Conservation (phyloP, 2,113 vertebrate genomes). For the Microcebus ravelobensis region DNA sequence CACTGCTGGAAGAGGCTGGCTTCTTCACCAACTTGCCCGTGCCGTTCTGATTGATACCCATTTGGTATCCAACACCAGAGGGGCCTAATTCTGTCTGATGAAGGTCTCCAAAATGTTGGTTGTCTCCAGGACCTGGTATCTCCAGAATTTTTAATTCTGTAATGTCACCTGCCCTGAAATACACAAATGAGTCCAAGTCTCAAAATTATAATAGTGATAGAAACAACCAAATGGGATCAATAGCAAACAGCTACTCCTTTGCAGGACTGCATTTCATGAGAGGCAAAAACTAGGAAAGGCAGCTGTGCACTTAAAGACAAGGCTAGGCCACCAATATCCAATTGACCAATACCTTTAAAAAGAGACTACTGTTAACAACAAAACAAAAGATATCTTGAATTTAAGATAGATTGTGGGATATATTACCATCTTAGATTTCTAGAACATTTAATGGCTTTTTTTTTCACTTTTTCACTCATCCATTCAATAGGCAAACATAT, state of each 20-base stretch:
- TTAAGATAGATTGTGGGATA: not conserved
- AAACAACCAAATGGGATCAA: not conserved
- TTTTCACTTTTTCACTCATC: not conserved
- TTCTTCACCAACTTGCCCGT: conserved; percentile 84
- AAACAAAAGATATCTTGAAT: not conserved
- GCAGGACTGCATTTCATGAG: not conserved
- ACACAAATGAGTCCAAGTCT: conserved; percentile 47
- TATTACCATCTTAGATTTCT: not conserved
- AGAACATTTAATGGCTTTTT: not conserved
- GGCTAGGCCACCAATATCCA: not conserved
- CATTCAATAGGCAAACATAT: not conserved
- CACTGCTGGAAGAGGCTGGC: conserved; percentile 82
- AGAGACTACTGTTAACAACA: not conserved
- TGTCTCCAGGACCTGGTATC: conserved; percentile 85
- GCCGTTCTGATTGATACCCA: conserved; percentile 86
- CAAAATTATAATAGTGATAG: conserved; percentile 10
- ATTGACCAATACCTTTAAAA: not conserved
- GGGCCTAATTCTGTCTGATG: conserved; percentile 77
- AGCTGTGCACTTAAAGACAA: not conserved
- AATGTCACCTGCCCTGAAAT: conserved; percentile 96
- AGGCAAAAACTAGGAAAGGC: not conserved
- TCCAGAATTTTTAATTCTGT: conserved; percentile 97
- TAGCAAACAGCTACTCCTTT: not conserved
- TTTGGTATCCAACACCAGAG: conserved; percentile 79
- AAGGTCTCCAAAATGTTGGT: conserved; percentile 78